These are phyloP conservation scores for Drosophila melanosoma DNA, from an alignment of 2,888 invertebrate species.

Conservation along the genomic window DNA sequence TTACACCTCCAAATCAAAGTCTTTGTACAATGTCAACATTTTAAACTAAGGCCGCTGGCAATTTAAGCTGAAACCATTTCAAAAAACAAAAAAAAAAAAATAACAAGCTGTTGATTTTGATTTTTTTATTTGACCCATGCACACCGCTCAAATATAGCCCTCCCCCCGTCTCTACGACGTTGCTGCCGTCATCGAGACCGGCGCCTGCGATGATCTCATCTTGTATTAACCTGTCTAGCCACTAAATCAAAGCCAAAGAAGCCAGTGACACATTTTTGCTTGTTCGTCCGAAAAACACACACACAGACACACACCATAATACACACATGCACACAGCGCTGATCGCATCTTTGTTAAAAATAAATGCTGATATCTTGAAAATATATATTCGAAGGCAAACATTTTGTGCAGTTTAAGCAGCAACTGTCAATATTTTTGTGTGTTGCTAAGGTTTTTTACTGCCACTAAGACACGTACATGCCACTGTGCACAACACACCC, in stretches of 20 bases:
- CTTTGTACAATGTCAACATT: slow-evolving; percentile 62
- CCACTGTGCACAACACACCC: slow-evolving; percentile 51
- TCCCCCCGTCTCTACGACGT: not conserved
- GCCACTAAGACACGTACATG: slow-evolving; percentile 24
- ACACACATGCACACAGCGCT: slow-evolving; percentile 40
- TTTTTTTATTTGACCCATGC: slow-evolving; percentile 15
- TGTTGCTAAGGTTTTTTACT: slow-evolving; percentile 3
- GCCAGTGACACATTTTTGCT: slow-evolving; percentile 74
- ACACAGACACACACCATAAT: slow-evolving; percentile 14
- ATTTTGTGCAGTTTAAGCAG: slow-evolving; percentile 45
- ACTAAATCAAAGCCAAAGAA: slow-evolving; percentile 79
- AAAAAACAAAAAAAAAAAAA: slow-evolving; percentile 14
- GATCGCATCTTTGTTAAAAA: slow-evolving; percentile 77
- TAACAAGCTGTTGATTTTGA: slow-evolving; percentile 34
- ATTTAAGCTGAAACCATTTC: slow-evolving; percentile 28
- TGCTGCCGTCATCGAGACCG: slow-evolving; percentile 34
- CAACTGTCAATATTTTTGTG: slow-evolving; percentile 1
- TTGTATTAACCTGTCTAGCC: slow-evolving; percentile 78
- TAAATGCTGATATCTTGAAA: slow-evolving; percentile 71
- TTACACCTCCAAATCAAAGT: slow-evolving; percentile 50
- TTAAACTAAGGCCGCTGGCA: slow-evolving; percentile 54
- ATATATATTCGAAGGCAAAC: slow-evolving; percentile 51
- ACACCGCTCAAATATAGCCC: not conserved
- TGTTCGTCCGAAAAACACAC: slow-evolving; percentile 49
- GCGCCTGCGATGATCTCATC: slow-evolving; percentile 71